Base-by-base conservation (phyloP, 92 coral and sea anemone species). In the Umimayanthus kanabou region DNA sequence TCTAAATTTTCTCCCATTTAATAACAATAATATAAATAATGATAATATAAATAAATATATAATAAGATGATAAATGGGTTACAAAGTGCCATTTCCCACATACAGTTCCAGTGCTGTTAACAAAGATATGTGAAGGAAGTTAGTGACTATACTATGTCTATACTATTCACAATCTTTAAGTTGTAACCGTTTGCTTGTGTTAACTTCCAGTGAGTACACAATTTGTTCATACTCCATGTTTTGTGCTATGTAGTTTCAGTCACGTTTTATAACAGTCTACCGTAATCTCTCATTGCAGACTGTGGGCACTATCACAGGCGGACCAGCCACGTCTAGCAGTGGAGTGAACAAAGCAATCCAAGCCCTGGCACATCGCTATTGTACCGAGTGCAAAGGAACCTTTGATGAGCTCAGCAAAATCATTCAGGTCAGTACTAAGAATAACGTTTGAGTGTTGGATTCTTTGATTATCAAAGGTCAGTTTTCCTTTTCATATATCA, bases 361-460 rank as follows among this genome's bases (percentile, higher is more conserved):
- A 53, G 96, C 99, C 39, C 80, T 96, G 39, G 99, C 99, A 84
- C 98, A 96, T 81, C 98, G 99, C 81, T 96, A 96, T 80, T 95
- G 99, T 88, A 94, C 95, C 40, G 99, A 96, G 75, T 96, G 99
- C 81, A 96, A 95, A 84, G 95, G 95, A 33, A 96, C 90, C 55
- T 96, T 96, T 90, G 99, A 96, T 83, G 99, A 96, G 69, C 96
- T 96, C 74, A 96, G 99, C 92, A 96, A 96, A 93, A 96, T 96
- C 85, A 95, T 93, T 6, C 99, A 96, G 97, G 99, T 95, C 66
- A 47, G 88, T 26, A 33, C 37, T 33, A 8, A 30, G 49, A 80
- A 86, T 10, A 25, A 14, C 6, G 23, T 33, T 20, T 43, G 53
- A n/a, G 61, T 23, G 29, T 7, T n/a, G 39, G 25, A 28, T 42